Base-by-base conservation (phyloP, 2,797 vertebrate genomes). In the Falco columbarius region DNA sequence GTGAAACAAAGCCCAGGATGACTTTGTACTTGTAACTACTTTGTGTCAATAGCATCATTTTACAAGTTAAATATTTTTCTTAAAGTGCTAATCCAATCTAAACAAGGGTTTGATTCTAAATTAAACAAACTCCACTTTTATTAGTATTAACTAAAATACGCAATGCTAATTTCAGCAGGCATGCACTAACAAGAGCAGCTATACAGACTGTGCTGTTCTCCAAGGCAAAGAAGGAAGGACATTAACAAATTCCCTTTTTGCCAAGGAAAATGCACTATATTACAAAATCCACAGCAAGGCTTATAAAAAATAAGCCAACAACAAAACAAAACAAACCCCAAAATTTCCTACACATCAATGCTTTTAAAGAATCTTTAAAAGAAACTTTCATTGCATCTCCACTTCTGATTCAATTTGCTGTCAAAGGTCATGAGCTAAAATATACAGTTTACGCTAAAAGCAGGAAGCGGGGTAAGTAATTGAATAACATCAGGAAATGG, bases 401-500 rank as follows among this genome's bases (percentile, higher is more conserved):
- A 94, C 94, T 96, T 95, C 38, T 81, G 84, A 95, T 97, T 96
- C 91, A 81, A 96, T 95, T 95, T 95, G 68, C 96, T 96, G 97
- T 87, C 95, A 97, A 96, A 97, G 96, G 96, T 97, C 97, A 93
- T 38, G 67, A 96, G 96, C 93, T 97, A 97, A 97, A 97, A 97
- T 96, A 97, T 92, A 97, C 91, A 97, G 96, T 97, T 96, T 97
- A 96, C 46, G 19, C 93, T 95, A 96, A 96, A 97, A 95, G 96
- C 95, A 96, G 94, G 92, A 97, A 95, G 94, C 90, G 0, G 81
- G 74, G 82, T 74, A 96, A 96, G 95, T 97, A 98, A 98, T 97
- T 97, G 96, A 97, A 97, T 97, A 95, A 96, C 88, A 96, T 94
- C 91, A 95, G 97, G 97, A 97, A 97, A 96, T 94, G 91, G 95